Evolutionary conservation across 1,140 invertebrate species (phyloP).

Genomic region (Rhagoletis zephyria): DNA sequence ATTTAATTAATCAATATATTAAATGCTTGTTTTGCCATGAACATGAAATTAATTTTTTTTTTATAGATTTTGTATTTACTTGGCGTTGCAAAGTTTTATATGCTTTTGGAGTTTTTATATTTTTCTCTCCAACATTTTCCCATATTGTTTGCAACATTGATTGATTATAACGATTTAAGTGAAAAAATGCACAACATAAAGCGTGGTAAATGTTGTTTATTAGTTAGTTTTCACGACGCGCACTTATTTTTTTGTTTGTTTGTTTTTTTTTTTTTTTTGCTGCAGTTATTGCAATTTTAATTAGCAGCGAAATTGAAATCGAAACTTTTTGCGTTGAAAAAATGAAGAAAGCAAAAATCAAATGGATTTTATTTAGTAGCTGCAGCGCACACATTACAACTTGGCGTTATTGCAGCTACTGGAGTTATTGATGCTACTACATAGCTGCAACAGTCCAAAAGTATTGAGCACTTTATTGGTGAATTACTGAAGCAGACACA

Average conservation of each 20-base stretch:
- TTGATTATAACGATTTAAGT: slow-evolving; percentile 42
- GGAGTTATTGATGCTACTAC: background rate
- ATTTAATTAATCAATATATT: slow-evolving; percentile 24
- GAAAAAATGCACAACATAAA: background rate
- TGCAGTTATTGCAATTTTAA: slow-evolving; percentile 2
- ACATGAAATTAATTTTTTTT: no score
- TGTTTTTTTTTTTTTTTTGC: background rate
- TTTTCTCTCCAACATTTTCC: background rate
- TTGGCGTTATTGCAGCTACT: no score
- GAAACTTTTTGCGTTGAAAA: slow-evolving; percentile 28
- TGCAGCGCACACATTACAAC: no score
- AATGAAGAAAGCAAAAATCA: background rate
- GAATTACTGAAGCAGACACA: background rate
- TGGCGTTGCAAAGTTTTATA: no score
- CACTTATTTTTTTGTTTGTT: background rate
- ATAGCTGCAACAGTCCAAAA: background rate
- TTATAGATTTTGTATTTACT: no score
- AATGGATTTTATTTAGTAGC: slow-evolving; percentile 19
- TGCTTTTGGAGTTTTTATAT: background rate
- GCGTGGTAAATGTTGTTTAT: slow-evolving; percentile 32
- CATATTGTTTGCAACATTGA: slow-evolving; percentile 28
- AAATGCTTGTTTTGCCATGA: background rate
- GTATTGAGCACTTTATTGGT: background rate
- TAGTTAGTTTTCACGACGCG: background rate
- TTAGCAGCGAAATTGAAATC: slow-evolving; percentile 38